These are phyloP conservation scores for Atta cephalotes DNA, from an alignment of 1,140 invertebrate genomes.

Conservation along the genomic window DNA sequence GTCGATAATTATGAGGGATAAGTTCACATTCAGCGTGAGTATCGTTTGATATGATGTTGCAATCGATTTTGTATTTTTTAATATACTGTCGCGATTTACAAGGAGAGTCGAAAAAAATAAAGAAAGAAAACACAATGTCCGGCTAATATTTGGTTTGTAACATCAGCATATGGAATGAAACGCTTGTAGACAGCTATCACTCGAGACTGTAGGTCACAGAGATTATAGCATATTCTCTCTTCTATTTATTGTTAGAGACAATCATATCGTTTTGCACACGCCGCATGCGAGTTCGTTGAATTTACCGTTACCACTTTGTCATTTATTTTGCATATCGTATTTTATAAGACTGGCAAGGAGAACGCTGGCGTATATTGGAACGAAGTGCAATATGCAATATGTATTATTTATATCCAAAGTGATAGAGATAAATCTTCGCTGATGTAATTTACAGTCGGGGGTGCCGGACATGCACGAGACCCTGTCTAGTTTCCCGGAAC, in stretches of 20 bases:
- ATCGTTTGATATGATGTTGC: not conserved
- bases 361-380: not conserved
- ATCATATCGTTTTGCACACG: conserved; percentile 8
- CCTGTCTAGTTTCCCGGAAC: conserved; percentile 76
- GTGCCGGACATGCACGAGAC: conserved; percentile 78
- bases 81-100: not conserved
- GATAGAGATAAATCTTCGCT: conserved; percentile 25
- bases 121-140: not conserved
- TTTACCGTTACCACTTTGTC: not conserved
- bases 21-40: conserved; percentile 79
- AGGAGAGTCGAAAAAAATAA: not conserved
- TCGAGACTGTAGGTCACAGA: conserved; percentile 15
- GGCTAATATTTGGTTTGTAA: not conserved
- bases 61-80: not conserved
- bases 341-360: not conserved
- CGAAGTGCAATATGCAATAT: not conserved
- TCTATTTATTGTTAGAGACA: not conserved
- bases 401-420: not conserved
- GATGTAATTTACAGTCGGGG: conserved; percentile 76
- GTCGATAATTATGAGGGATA: conserved; percentile 76
- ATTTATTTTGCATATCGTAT: not conserved
- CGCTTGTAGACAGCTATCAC: not conserved
- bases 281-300: not conserved
- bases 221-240: conserved; percentile 20
- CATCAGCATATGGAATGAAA: not conserved